These are phyloP conservation scores for Sepioteuthis lessoniana DNA, from an alignment of 2,888 invertebrate genomes.

Conservation along the genomic window DNA sequence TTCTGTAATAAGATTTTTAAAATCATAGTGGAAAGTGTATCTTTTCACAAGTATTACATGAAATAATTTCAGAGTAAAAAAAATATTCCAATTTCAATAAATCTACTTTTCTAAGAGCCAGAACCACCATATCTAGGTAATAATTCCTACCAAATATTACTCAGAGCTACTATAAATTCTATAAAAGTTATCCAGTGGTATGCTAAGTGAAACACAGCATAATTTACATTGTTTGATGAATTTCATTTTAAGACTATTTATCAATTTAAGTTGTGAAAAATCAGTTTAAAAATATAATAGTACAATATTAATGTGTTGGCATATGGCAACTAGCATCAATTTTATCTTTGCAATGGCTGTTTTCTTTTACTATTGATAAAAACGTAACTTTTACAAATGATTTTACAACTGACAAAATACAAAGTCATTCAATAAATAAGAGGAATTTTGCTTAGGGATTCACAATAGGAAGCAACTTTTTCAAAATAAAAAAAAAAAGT, in stretches of 20 bases:
- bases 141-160: constrained; percentile 74
- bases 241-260: no score
- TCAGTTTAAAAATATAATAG: background rate
- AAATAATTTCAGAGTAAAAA: background rate
- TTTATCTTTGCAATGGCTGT: background rate
- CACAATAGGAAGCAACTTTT: no score
- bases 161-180: constrained; percentile 52
- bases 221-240: background rate
- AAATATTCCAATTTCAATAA: background rate
- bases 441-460: no score
- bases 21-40: constrained; percentile 23
- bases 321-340: no score
- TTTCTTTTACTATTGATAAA: no score
- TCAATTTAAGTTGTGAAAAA: background rate
- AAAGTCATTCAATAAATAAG: no score
- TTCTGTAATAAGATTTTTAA: constrained; percentile 79
- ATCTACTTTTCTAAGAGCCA: background rate
- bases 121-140: background rate
- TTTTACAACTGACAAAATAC: background rate
- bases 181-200: background rate
- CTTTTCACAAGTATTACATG: background rate
- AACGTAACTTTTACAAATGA: background rate
- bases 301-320: no score
- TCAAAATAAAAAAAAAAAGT: no score
- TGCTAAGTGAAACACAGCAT: background rate